Conservation (phyloP, 1,140 invertebrate species). For the Agrypnia vestita region DNA sequence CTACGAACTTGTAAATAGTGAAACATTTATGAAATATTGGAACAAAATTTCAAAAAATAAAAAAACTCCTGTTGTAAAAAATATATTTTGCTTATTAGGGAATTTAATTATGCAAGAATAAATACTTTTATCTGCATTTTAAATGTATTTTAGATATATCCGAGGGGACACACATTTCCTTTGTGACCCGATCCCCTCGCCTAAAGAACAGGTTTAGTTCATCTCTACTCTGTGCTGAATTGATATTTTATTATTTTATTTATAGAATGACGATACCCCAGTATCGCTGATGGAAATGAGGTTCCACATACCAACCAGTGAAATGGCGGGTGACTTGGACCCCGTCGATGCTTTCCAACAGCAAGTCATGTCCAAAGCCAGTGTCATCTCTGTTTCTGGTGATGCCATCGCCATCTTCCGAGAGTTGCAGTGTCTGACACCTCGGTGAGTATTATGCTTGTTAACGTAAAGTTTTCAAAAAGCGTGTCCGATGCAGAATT, state of each 20-base stretch:
- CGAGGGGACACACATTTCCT: too few species aligned
- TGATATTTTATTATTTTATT: slow-evolving; percentile 43
- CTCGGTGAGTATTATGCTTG: slow-evolving; percentile 78
- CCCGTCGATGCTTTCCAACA: slow-evolving; percentile 96
- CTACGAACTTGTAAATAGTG: too few species aligned
- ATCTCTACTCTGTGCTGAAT: too few species aligned
- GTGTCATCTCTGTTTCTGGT: slow-evolving; percentile 97
- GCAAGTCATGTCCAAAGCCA: slow-evolving; percentile 97
- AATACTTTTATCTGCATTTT: too few species aligned
- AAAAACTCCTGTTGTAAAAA: too few species aligned
- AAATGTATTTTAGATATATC: too few species aligned
- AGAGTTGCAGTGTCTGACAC: slow-evolving; percentile 98
- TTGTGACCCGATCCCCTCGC: too few species aligned
- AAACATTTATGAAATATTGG: too few species aligned
- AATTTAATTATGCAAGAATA: too few species aligned
- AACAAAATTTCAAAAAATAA: too few species aligned
- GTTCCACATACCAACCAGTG: slow-evolving; percentile 95
- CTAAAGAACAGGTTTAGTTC: too few species aligned
- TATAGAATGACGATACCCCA: slow-evolving; percentile 96
- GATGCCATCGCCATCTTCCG: slow-evolving; percentile 98
- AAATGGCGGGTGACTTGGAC: slow-evolving; percentile 88
- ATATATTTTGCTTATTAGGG: too few species aligned
- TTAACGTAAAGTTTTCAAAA: not conserved
- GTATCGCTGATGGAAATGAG: slow-evolving; percentile 98
- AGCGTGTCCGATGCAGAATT: not conserved